Evolutionary conservation across 2,797 vertebrate species (phyloP), one percentile per base, ranked within the genome.

Genomic region (Lemur catta): DNA sequence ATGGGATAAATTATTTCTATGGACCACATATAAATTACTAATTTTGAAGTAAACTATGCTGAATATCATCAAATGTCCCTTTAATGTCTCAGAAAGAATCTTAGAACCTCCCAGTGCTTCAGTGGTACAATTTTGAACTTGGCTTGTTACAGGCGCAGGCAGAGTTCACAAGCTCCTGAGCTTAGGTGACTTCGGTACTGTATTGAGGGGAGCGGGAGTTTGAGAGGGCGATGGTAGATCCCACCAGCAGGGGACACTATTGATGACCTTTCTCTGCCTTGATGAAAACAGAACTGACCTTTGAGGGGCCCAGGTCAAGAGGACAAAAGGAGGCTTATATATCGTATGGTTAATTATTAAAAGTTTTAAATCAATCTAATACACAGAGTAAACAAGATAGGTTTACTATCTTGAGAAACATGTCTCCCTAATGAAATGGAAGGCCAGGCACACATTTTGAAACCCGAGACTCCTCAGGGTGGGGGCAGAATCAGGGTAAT

Each of bases 231-330:
- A 74, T 74, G 15, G 74, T 35, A 72, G 38, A 85, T n/a, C 30
- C 91, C 61, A 88, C 97, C 96, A 96, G 95, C 75, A 96, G 96
- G 71, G 96, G 97, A 93, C 94, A 74, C 84, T 88, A 69, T 84
- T 87, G 89, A 69, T 93, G 96, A 93, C 41, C 57, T 89, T 87
- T 93, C 93, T 91, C 79, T 67, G 35, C 63, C 69, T 93, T 86
- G 33, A 67, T 92, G 91, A 55, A 72, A 96, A 80, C 85, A 43
- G 38, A 72, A 4, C 20, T 87, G 96, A 57, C 65, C 26, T 87
- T 88, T 78, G 91, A 86, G 67, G 50, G n/a, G 30, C 5, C 26
- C 12, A 48, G 65, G 69, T 93, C 69, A 38, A 80, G 59, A 74
- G 46, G 8, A 46, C 17, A 78, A 26, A 89, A 48, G 65, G 59